Percentiles rank a stretch among this genome's conserved stretches.
Conservation (phyloP, 1,140 invertebrate genomes). For the Aphaenogaster ashmeadi region DNA sequence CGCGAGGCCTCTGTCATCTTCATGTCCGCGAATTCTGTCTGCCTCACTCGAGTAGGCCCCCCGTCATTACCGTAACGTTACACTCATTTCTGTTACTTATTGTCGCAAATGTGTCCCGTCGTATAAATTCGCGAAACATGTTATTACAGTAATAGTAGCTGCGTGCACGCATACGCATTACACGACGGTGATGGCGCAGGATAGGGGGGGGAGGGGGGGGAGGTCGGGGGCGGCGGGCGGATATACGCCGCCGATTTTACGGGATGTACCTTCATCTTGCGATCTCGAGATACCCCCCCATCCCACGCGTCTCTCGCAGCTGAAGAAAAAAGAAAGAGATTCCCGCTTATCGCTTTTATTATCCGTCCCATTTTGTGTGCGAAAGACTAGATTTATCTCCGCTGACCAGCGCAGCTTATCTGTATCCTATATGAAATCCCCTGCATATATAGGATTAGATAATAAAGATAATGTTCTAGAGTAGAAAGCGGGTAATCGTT, state of each 20-base stretch:
- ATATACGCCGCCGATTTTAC: slow-evolving; percentile 31
- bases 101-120: slow-evolving; percentile 58
- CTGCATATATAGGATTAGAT: slow-evolving; percentile 25
- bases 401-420: neutral
- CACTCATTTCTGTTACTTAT: slow-evolving; percentile 65
- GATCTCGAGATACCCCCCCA: neutral
- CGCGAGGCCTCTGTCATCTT: slow-evolving; percentile 61
- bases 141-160: slow-evolving; percentile 57
- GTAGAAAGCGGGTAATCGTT: slow-evolving; percentile 61
- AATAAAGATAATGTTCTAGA: slow-evolving; percentile 63
- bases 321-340: neutral
- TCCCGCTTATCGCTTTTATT: neutral
- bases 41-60: slow-evolving; percentile 23
- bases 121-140: slow-evolving; percentile 60
- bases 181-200: neutral
- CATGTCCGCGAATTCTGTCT: slow-evolving; percentile 69
- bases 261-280: slow-evolving; percentile 24
- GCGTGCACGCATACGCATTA: slow-evolving; percentile 51
- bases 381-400: neutral
- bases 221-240: neutral
- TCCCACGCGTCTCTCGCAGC: neutral
- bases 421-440: neutral
- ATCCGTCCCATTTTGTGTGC: neutral
- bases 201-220: too few relatives aligned
- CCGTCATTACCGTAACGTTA: slow-evolving; percentile 68